Evolutionary conservation across 2,113 vertebrate genomes (phyloP).

Genomic region (Murina feae): DNA sequence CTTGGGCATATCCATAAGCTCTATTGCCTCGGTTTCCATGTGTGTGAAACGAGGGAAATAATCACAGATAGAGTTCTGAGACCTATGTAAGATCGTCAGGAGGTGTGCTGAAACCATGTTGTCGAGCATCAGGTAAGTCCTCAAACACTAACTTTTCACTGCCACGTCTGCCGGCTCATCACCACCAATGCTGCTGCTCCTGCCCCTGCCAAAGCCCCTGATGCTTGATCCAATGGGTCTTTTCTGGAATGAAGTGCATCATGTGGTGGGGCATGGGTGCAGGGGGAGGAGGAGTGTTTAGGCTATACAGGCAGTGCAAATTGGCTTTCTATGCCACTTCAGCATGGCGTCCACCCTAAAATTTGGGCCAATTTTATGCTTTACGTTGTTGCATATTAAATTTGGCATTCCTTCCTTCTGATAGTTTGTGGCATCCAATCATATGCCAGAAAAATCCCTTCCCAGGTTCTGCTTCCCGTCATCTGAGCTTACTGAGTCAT

Average conservation of each 20-base stretch:
- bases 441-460: neutral
- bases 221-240: neutral
- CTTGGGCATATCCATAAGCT: rapidly evolving
- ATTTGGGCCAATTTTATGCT: neutral
- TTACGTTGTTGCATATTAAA: neutral
- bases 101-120: neutral
- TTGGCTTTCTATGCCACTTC: neutral
- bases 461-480: neutral
- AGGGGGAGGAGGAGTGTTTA: neutral
- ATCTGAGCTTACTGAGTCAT: neutral
- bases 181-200: rapidly evolving
- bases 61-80: neutral
- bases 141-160: neutral
- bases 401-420: neutral
- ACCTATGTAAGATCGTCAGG: neutral
- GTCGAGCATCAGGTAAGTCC: neutral
- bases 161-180: rapidly evolving
- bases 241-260: neutral
- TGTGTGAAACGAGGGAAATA: neutral
- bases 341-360: neutral
- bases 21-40: neutral
- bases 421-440: neutral
- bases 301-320: neutral
- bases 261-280: neutral
- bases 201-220: neutral